Percentiles rank a stretch among this genome's conserved stretches.
Conservation (phyloP, 2,888 invertebrate genomes). For the Lasius platythorax region DNA sequence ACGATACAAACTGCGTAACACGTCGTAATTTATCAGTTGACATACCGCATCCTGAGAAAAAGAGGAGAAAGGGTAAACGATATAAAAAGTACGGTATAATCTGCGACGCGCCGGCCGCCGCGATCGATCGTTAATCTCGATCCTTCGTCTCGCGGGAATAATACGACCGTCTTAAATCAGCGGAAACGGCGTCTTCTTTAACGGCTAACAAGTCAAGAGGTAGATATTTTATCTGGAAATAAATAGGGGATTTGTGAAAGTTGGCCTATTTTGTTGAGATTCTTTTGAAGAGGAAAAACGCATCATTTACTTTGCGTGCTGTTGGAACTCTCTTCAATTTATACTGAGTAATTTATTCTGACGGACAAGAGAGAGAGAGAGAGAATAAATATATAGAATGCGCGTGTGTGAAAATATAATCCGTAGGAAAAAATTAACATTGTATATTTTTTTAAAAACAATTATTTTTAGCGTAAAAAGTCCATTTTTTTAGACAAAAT, state of each 20-base stretch:
- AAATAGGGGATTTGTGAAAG: slow-evolving; percentile 43
- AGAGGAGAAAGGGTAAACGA: neutral
- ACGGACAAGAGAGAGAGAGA: neutral
- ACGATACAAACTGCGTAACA: slow-evolving; percentile 14
- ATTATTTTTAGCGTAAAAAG: slow-evolving; percentile 1
- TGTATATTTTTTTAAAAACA: neutral
- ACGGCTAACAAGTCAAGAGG: slow-evolving; percentile 12
- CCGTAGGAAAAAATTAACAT: neutral
- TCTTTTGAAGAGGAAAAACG: slow-evolving; percentile 20
- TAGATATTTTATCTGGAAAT: slow-evolving; percentile 40
- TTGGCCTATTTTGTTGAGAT: slow-evolving; percentile 14
- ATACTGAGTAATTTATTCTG: neutral
- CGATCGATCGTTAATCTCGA: slow-evolving; percentile 51
- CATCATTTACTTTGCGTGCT: neutral
- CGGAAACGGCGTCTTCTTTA: slow-evolving; percentile 29
- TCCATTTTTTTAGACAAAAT: neutral
- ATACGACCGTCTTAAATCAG: slow-evolving; percentile 53
- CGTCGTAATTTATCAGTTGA: slow-evolving; percentile 29
- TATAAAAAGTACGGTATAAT: slow-evolving; percentile 34
- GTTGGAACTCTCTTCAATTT: neutral
- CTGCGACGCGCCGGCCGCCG: neutral
- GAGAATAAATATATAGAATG: neutral
- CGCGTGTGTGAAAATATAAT: neutral
- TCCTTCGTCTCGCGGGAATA: slow-evolving; percentile 22
- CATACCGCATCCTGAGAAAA: neutral